Evolutionary conservation across 2,113 vertebrate genomes (phyloP).

Genomic region (Oriolus oriolus): DNA sequence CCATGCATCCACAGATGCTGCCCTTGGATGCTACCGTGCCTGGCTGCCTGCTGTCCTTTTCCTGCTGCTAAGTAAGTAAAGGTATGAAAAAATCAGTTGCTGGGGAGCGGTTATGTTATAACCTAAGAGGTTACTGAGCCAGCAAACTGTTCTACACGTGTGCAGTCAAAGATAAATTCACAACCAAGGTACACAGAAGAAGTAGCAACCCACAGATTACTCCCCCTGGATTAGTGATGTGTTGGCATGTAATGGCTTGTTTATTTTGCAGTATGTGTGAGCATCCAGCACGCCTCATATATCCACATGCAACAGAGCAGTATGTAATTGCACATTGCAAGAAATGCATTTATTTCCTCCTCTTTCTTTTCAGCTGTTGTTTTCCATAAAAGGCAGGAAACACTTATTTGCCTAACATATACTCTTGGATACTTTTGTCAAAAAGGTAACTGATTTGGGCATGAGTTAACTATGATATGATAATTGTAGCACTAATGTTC

Average conservation of each 20-base stretch:
- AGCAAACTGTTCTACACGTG: neutral
- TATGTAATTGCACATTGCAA: neutral
- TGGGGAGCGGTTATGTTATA: neutral
- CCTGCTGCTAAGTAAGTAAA: neutral
- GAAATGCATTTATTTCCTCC: neutral
- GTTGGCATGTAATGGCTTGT: neutral
- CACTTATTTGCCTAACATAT: neutral
- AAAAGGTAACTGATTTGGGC: neutral
- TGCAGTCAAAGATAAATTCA: neutral
- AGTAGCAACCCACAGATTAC: neutral
- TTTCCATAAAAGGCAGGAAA: neutral
- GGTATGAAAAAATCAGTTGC: neutral
- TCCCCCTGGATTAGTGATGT: neutral
- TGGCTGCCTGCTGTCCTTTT: neutral
- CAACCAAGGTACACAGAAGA: neutral
- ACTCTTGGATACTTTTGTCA: neutral
- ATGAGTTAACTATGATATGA: neutral
- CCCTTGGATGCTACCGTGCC: neutral
- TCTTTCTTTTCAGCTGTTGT: neutral
- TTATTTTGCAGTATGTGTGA: neutral
- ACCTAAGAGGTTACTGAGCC: neutral
- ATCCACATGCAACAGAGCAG: neutral
- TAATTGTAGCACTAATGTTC: neutral
- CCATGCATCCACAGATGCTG: neutral
- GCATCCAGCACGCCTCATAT: neutral